Evolutionary conservation across 2,797 vertebrate species (phyloP), one percentile per base, ranked within the genome.

Genomic region (Mionectes olivaceus): DNA sequence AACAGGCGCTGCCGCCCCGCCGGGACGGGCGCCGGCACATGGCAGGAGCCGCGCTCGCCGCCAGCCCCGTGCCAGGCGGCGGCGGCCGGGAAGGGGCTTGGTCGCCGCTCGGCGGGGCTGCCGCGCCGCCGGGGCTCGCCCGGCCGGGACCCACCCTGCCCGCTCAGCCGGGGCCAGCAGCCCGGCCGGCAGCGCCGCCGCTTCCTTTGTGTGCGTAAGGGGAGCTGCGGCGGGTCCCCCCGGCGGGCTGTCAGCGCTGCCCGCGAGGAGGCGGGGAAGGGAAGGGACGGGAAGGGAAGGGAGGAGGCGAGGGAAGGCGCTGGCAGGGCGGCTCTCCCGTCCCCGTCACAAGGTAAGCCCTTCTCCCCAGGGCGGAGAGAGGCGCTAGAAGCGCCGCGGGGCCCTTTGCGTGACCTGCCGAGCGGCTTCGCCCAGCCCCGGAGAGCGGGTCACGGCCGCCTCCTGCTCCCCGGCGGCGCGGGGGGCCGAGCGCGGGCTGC

Each of bases 161-260:
- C 71, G 70, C 41, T 53, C 30, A 10, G 83, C 44, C 46, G 61
- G 84, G 67, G 59, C 88, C 59, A 17, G 53, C 53, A 73, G 71
- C 84, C 83, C 67, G 73, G 69, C 68, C 60, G 73, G 77, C 95
- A 74, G 92, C 95, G 90, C 84, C 94, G 89, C 92, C 59, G 75
- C 96, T 97, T 98, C 96, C 98, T 98, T 98, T 98, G 98, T 97
- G 98, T 97, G 96, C 60, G 94, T 77, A 93, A 83, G 61, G 92
- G 89, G 91, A 92, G 93, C 91, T 76, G 93, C 64, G 87, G 83
- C 33, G 79, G 69, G 85, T 84, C 33, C 43, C 88, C 83, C 46
- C 70, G 92, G 83, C 74, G 78, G 88, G 91, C 81, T 94, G 95
- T 87, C 95, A 94, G 95, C 93, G 96, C 95, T 49, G 81, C 87